A percentile compares a stretch with the other conserved stretches of the same genome.
phyloP scores from a whole-genome alignment of 2,797 vertebrate genomes.

The Phalloptychus januarius region DNA sequence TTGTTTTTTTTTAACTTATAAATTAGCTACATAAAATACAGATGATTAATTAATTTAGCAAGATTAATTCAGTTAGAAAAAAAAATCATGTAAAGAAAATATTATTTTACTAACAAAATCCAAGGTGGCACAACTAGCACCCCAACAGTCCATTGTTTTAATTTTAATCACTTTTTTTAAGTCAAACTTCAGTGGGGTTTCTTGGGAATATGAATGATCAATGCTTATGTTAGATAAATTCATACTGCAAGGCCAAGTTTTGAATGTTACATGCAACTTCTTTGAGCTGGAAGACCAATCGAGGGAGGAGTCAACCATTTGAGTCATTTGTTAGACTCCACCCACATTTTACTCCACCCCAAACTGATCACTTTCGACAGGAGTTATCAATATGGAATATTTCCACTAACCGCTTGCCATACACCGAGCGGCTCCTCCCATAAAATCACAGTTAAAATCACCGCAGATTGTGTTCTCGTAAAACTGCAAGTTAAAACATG shows the following conservation, averaged over 20 bases:
- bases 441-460: constrained; percentile 49
- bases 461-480: constrained; percentile 1
- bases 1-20: too few species aligned
- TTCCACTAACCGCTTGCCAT: neutral
- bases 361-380: neutral
- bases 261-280: too few species aligned
- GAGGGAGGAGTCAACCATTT: neutral
- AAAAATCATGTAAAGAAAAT: too few species aligned
- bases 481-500: neutral
- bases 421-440: constrained; percentile 62
- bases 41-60: too few species aligned
- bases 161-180: too few species aligned
- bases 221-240: neutral
- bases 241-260: neutral
- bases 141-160: too few species aligned
- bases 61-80: too few species aligned
- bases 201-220: neutral
- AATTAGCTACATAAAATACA: too few species aligned
- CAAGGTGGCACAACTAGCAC: too few species aligned
- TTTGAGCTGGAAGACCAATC: neutral
- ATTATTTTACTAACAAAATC: too few species aligned
- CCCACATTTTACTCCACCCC: neutral
- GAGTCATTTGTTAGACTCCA: neutral
- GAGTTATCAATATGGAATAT: neutral
- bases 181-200: neutral